Percentiles rank a stretch among this genome's conserved stretches.
These are phyloP conservation scores for Xestia rhomboidea DNA, from an alignment of 2,888 invertebrate genomes.

Conservation along the genomic window DNA sequence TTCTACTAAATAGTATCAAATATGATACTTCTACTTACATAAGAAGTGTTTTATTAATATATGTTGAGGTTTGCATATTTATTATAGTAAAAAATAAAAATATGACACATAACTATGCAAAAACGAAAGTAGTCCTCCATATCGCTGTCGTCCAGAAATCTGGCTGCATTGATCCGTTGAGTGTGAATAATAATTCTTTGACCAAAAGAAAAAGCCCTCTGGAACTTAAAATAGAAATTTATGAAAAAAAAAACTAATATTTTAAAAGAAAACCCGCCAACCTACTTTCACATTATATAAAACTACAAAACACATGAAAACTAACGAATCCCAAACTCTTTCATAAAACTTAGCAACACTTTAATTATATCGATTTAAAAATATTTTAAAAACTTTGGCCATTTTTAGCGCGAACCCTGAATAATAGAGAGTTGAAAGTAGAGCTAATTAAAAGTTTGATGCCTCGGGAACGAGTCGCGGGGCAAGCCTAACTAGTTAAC, in stretches of 20 bases:
- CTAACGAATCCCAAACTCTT: background rate
- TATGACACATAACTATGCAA: background rate
- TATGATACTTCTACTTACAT: background rate
- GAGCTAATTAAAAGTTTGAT: slow-evolving; percentile 70
- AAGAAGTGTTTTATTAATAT: background rate
- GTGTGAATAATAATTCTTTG: background rate
- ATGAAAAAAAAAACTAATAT: background rate
- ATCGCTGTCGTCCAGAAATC: background rate
- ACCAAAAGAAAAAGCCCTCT: background rate
- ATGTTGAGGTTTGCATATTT: background rate
- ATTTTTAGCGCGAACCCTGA: slow-evolving; percentile 57
- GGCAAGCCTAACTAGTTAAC: slow-evolving; percentile 41
- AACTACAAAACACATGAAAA: background rate
- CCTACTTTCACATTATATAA: background rate
- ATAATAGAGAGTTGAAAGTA: slow-evolving; percentile 60
- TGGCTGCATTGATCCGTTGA: background rate
- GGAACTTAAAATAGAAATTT: background rate
- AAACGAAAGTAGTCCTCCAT: background rate
- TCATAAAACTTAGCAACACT: slow-evolving; percentile 32
- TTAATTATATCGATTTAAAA: slow-evolving; percentile 50
- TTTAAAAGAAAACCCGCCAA: background rate
- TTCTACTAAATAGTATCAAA: background rate
- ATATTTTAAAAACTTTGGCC: slow-evolving; percentile 41
- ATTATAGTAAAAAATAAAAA: background rate
- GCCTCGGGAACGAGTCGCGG: slow-evolving; percentile 36